phyloP scores from a whole-genome alignment of 2,888 invertebrate genomes.

The Tuberolachnus salignus region DNA sequence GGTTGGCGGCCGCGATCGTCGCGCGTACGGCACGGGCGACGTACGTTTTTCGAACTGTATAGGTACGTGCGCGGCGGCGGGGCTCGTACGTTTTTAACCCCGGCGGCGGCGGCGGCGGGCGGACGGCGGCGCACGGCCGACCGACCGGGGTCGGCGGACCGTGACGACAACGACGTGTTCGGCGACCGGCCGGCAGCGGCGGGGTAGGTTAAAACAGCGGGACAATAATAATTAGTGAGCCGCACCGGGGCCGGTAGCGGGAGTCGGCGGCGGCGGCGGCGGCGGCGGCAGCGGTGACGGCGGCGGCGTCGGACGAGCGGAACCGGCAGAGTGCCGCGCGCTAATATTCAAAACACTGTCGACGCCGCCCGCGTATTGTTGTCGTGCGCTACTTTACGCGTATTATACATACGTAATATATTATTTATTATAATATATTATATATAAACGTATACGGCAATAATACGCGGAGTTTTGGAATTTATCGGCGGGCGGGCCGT shows the following conservation, averaged over 20 bases:
- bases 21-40: not conserved
- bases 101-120: not conserved
- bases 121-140: not conserved
- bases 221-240: conserved; percentile 34
- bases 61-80: conserved; percentile 3
- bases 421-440: no score
- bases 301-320: not conserved
- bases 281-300: not conserved
- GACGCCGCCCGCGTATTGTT: not conserved
- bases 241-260: not conserved
- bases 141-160: no score
- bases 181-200: not conserved
- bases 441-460: no score
- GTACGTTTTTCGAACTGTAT: not conserved
- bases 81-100: not conserved
- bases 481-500: not conserved
- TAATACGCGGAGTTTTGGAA: not conserved
- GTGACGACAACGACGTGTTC: no score
- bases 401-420: not conserved
- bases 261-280: not conserved
- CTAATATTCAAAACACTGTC: conserved; percentile 18
- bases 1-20: not conserved
- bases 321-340: not conserved
- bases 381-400: conserved; percentile 12
- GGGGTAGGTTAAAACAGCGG: conserved; percentile 1